Base-by-base conservation (phyloP, 2,797 vertebrate species). In the Dromococcyx pavoninus region DNA sequence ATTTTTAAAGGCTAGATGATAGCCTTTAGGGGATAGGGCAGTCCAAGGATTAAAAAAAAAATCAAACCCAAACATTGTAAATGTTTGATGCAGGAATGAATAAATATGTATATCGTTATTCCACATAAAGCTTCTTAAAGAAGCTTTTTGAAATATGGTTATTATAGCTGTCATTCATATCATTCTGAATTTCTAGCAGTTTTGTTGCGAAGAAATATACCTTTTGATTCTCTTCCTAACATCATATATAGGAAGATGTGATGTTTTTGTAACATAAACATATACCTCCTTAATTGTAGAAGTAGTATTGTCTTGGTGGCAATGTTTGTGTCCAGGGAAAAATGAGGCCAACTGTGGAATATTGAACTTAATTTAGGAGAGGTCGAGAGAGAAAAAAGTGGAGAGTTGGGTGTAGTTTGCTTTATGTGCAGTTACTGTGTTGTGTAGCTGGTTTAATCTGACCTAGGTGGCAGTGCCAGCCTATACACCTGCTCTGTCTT, bases 381-480 rank as follows among this genome's bases (percentile, higher is more conserved):
- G 78, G 27, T 25, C 11, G 64, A 53, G 54, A 60, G 32, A 77
- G 27, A 41, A 70, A 16, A 48, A 84, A 43, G 17, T 44, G n/a
- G n/a, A 70, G 25, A 23, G 10, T 30, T 70, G 15, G 13, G 15
- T 57, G 18, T 75, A 30, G 16, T 69, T 65, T 74, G 37, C 19
- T 83, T 75, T 76, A 11, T 58, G 19, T 41, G 44, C n/a, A 21
- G 11, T 70, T 81, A 17, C 53, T 61, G n/a, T 3, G 0, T 4
- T 37, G 10, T 65, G 33, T 56, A 88, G 32, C 67, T 57, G 37
- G 48, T 88, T 89, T 77, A 43, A n/a, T 71, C 61, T 86, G 69
- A 50, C 79, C 85, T 93, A 83, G 89, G 41, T 89, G 89, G 93
- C 85, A 86, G 82, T 89, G 93, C 75, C 75, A 80, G 61, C 69